phyloP scores from a whole-genome alignment of 2,113 vertebrate genomes.

The Saccopteryx leptura region DNA sequence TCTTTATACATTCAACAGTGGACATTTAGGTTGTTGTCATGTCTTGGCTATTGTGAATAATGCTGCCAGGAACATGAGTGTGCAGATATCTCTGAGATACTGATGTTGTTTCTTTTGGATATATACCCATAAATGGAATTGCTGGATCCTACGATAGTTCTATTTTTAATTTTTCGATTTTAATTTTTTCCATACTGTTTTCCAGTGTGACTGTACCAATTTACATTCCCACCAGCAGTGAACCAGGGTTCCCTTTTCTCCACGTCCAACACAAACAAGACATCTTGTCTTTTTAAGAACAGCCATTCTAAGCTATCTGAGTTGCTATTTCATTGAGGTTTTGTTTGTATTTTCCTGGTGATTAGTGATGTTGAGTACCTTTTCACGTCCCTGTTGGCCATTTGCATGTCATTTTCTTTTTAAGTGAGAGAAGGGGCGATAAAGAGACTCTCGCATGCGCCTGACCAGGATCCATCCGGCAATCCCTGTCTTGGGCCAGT shows the following conservation, averaged over 20 bases:
- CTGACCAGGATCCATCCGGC: too few species aligned
- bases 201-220: neutral
- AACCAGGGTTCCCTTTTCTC: neutral
- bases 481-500: too few species aligned
- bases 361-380: neutral
- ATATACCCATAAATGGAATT: neutral
- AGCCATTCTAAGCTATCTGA: neutral
- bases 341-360: neutral
- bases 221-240: neutral
- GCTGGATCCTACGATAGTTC: neutral
- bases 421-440: too few species aligned
- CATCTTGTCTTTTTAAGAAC: neutral
- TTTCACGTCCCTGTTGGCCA: neutral
- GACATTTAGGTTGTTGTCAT: neutral
- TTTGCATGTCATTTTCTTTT: neutral
- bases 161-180: neutral
- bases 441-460: too few species aligned
- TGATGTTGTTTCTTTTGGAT: constrained; percentile 19
- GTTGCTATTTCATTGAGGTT: neutral
- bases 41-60: neutral
- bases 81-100: neutral
- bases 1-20: neutral
- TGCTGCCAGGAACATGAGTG: neutral
- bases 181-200: neutral
- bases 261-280: neutral